phyloP scores from a whole-genome alignment of 2,797 vertebrate genomes.

The Sebastes miniatus region DNA sequence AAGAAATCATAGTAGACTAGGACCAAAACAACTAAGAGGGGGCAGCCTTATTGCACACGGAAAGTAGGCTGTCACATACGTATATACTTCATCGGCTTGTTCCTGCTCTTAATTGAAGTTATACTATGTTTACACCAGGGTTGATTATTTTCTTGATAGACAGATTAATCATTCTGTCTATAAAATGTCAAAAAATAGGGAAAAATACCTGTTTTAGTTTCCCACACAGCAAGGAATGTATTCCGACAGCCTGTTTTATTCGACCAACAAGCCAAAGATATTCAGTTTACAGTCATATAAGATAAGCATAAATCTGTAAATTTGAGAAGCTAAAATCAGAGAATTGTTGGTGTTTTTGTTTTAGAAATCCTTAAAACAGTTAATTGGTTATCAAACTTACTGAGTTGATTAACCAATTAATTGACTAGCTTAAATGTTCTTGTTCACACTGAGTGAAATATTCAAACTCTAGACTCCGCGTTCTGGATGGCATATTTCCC shows the following conservation, averaged over 20 bases:
- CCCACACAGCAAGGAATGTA: too few species aligned
- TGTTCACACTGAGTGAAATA: background rate
- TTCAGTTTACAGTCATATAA: background rate
- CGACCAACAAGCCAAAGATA: background rate
- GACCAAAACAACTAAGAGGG: too few species aligned
- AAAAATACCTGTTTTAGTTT: background rate
- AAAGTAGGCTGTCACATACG: background rate
- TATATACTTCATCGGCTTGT: background rate
- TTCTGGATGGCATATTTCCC: background rate
- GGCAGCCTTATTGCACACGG: background rate
- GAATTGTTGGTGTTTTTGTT: background rate
- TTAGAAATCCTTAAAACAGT: background rate
- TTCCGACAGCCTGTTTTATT: background rate
- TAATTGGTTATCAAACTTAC: background rate
- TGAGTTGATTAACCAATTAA: too few species aligned
- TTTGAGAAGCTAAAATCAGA: too few species aligned
- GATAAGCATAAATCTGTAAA: background rate
- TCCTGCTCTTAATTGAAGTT: background rate
- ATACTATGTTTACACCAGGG: background rate
- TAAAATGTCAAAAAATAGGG: background rate
- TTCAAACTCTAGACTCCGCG: background rate
- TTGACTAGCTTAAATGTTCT: background rate
- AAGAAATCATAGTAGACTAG: too few species aligned
- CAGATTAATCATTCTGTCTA: background rate
- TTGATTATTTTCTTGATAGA: background rate